A percentile compares a stretch with the other conserved stretches of the same genome.
phyloP scores from a whole-genome alignment of 2,797 vertebrate genomes.

The Falco cherrug region DNA sequence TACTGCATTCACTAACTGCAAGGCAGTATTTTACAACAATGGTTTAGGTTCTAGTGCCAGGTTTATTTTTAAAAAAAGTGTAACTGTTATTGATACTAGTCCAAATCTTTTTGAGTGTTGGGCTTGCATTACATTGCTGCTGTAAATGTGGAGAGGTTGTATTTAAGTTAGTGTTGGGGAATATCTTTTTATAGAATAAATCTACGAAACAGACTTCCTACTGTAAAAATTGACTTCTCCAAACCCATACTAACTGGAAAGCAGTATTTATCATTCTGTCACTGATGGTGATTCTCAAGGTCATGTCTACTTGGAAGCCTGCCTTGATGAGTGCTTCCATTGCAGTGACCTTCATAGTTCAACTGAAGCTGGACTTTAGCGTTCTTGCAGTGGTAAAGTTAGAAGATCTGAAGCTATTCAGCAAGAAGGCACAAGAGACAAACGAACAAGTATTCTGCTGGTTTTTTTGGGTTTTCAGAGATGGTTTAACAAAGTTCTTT shows the following conservation, averaged over 20 bases:
- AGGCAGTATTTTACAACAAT: not conserved
- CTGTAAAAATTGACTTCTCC: not conserved
- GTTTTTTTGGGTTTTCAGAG: not conserved
- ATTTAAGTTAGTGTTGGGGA: not conserved
- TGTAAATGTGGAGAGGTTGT: not conserved
- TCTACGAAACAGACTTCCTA: not conserved
- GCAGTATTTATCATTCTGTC: not conserved
- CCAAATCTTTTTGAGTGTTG: not conserved
- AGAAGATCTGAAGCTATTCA: not conserved
- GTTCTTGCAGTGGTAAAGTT: not conserved
- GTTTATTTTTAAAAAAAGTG: not conserved
- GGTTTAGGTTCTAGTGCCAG: not conserved
- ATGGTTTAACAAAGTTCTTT: not conserved
- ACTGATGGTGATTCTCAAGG: not conserved
- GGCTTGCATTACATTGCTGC: not conserved
- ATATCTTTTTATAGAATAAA: not conserved
- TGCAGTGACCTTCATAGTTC: conserved; percentile 19
- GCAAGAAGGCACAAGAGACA: not conserved
- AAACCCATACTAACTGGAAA: not conserved
- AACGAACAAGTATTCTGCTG: not conserved
- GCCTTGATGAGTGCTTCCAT: not conserved
- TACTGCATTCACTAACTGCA: not conserved
- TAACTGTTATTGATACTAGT: not conserved
- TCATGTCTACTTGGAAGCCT: not conserved
- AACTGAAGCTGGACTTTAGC: too few relatives aligned